Conservation (phyloP, 2,888 invertebrate species). For the Cristatella mucedo region DNA sequence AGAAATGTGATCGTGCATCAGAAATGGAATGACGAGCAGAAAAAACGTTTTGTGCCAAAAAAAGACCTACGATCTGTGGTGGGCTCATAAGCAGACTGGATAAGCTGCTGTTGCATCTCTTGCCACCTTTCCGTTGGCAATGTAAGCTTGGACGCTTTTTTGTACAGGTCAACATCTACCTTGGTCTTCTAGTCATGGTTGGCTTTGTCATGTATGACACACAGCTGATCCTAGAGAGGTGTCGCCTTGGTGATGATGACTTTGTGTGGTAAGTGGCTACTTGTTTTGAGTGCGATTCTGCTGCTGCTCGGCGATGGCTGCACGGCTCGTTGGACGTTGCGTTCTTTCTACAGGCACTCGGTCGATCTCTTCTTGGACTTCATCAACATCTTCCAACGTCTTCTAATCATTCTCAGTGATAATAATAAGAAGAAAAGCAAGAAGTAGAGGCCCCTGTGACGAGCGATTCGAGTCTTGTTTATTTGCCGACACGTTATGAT, state of each 20-base stretch:
- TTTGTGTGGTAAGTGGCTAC: conserved; percentile 48
- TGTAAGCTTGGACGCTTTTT: conserved; percentile 9
- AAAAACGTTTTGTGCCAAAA: too few relatives aligned
- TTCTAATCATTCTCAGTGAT: conserved; percentile 61
- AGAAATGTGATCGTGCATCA: too few relatives aligned
- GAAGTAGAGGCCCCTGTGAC: too few relatives aligned
- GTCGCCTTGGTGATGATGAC: conserved; percentile 73
- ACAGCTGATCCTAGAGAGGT: conserved; percentile 86
- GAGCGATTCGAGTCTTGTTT: too few relatives aligned
- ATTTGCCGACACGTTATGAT: too few relatives aligned
- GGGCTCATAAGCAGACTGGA: background rate
- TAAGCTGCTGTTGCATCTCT: background rate
- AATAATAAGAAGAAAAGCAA: conserved; percentile 4
- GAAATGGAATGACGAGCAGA: too few relatives aligned
- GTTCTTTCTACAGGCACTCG: conserved; percentile 48
- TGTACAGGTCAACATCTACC: conserved; percentile 61
- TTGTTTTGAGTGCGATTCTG: background rate
- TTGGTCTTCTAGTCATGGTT: conserved; percentile 77
- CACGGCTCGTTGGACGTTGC: background rate
- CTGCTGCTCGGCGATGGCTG: background rate
- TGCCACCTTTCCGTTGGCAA: too few relatives aligned
- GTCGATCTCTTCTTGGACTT: conserved; percentile 88
- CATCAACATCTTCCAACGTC: conserved; percentile 75
- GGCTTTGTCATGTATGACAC: conserved; percentile 91
- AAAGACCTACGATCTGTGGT: too few relatives aligned